Percentiles rank a stretch among this genome's conserved stretches.
Conservation (phyloP, 2,888 invertebrate species). For the Ormyrus nitidulus region DNA sequence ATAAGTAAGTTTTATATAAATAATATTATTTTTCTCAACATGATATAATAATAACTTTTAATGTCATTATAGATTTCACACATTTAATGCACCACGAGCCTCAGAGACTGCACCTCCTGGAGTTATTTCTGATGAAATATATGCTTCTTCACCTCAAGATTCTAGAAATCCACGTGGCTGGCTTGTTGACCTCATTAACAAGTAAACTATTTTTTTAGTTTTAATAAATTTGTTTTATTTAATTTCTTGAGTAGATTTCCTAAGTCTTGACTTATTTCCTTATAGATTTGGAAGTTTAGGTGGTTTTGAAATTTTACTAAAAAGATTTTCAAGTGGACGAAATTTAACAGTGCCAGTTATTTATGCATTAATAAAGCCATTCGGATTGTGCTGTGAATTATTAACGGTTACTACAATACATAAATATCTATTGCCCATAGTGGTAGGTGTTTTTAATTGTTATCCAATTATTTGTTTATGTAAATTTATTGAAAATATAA, state of each 20-base stretch:
- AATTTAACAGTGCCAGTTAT: conserved; percentile 86
- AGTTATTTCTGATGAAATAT: conserved; percentile 82
- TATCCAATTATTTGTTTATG: conserved; percentile 10
- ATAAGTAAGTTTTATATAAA: conserved; percentile 82
- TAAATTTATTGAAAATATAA: not conserved
- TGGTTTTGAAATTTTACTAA: conserved; percentile 91
- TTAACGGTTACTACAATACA: conserved; percentile 92
- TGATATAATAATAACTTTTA: conserved; percentile 6
- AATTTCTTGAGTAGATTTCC: not conserved
- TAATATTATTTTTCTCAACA: conserved; percentile 15
- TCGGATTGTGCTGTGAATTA: conserved; percentile 94
- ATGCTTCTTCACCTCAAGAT: conserved; percentile 86
- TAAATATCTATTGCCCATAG: conserved; percentile 93
- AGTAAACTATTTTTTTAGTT: conserved; percentile 73
- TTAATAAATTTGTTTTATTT: not conserved
- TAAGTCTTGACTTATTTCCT: conserved; percentile 53
- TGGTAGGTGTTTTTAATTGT: conserved; percentile 79
- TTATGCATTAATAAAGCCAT: conserved; percentile 89
- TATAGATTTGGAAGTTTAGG: conserved; percentile 89
- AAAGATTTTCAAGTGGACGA: conserved; percentile 87
- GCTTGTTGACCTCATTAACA: conserved; percentile 96
- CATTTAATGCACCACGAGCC: conserved; percentile 86
- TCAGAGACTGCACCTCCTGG: conserved; percentile 84
- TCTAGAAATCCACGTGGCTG: conserved; percentile 93
- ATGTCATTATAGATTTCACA: conserved; percentile 83